Conservation (phyloP, 2,888 invertebrate genomes). For the Brachyptera risi region DNA sequence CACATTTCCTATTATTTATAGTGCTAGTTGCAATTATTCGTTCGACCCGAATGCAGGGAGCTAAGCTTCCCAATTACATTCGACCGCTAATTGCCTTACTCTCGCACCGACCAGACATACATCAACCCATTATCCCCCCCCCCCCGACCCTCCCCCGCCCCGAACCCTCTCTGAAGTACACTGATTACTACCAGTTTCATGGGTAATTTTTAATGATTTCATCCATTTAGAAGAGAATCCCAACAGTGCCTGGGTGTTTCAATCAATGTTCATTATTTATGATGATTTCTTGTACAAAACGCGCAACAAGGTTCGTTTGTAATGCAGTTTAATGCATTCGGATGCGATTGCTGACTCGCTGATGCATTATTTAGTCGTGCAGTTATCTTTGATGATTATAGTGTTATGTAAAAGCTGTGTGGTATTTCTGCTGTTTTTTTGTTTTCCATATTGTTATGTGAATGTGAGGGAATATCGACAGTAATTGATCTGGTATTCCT, state of each 20-base stretch:
- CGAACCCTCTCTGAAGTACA: neutral
- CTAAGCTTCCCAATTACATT: neutral
- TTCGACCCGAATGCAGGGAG: neutral
- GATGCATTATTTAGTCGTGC: no score
- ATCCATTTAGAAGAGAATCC: neutral
- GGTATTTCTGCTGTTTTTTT: no score
- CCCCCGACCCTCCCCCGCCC: neutral
- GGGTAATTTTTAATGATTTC: slow-evolving; percentile 5
- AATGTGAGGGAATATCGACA: no score
- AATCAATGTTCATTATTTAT: slow-evolving; percentile 4
- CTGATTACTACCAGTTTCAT: neutral
- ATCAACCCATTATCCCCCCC: neutral
- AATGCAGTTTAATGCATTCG: neutral
- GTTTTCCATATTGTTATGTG: no score
- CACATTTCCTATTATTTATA: slow-evolving; percentile 1
- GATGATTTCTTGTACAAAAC: neutral
- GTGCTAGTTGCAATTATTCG: slow-evolving; percentile 11
- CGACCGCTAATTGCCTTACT: slow-evolving; percentile 3
- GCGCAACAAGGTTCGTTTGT: neutral
- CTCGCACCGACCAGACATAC: neutral
- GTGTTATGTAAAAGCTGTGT: no score
- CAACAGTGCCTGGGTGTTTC: neutral
- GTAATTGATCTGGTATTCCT: no score
- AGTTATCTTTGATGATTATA: no score
- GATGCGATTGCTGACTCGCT: neutral